A percentile compares a stretch with the other conserved stretches of the same genome.
Conservation (phyloP, 2,113 vertebrate genomes). For the Pantherophis guttatus region DNA sequence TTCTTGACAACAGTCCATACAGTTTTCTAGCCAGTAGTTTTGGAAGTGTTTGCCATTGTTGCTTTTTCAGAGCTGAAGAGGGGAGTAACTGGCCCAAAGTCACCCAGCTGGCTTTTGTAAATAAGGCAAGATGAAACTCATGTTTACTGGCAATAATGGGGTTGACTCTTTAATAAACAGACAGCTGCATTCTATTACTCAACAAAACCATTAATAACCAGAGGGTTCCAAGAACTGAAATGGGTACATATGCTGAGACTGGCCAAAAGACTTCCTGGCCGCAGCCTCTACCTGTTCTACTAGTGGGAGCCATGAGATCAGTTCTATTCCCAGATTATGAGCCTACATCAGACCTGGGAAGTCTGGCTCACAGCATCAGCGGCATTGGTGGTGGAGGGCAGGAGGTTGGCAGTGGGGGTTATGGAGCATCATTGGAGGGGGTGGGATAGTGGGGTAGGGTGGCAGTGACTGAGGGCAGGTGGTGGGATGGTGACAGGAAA, state of each 20-base stretch:
- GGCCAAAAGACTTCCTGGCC: background rate
- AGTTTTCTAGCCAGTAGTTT: background rate
- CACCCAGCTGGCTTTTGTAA: background rate
- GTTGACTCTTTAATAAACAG: background rate
- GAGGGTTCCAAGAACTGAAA: background rate
- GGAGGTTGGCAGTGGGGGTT: background rate
- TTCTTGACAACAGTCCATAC: background rate
- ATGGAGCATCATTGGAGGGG: background rate
- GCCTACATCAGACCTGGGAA: background rate
- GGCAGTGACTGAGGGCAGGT: background rate
- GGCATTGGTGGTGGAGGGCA: background rate
- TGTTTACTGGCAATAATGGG: background rate
- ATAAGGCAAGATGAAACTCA: background rate
- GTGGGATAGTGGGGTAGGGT: background rate
- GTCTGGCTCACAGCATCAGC: background rate
- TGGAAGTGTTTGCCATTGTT: background rate
- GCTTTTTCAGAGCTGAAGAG: background rate
- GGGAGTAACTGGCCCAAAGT: background rate
- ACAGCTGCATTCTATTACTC: background rate
- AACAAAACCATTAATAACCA: background rate
- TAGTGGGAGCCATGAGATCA: background rate
- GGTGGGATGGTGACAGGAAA: background rate
- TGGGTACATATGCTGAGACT: background rate
- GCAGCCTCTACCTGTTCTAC: background rate
- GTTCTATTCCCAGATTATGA: background rate